Evolutionary conservation across 1,140 invertebrate genomes (phyloP).

Genomic region (Hermatobates lingyangjiaoensis): DNA sequence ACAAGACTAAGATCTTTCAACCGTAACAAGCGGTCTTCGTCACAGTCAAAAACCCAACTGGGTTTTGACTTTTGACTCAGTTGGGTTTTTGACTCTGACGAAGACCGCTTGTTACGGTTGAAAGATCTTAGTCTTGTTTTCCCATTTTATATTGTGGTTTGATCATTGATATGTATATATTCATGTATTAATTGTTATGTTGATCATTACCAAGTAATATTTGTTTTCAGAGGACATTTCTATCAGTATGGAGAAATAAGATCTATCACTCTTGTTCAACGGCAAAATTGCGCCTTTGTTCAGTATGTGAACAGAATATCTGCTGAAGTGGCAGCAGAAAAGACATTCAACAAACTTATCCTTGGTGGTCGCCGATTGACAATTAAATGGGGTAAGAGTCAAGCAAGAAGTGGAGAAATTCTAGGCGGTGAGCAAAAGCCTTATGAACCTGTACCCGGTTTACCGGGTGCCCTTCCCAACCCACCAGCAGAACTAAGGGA

Average conservation of each 20-base stretch:
- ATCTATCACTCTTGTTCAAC: constrained; percentile 71
- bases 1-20: too few relatives aligned
- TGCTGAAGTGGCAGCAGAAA: constrained; percentile 85
- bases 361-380: constrained; percentile 69
- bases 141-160: too few relatives aligned
- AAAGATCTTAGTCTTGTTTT: too few relatives aligned
- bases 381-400: constrained; percentile 92
- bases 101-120: too few relatives aligned
- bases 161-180: too few relatives aligned
- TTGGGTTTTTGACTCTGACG: too few relatives aligned
- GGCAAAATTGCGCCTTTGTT: constrained; percentile 95
- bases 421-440: constrained; percentile 22
- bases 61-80: too few relatives aligned
- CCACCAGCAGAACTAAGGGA: constrained; percentile 57
- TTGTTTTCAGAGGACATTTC: constrained; percentile 55
- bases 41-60: too few relatives aligned
- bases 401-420: constrained; percentile 32
- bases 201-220: too few relatives aligned
- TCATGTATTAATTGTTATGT: too few relatives aligned
- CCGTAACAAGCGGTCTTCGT: too few relatives aligned
- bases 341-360: constrained; percentile 90
- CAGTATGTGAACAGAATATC: constrained; percentile 79
- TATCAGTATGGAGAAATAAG: constrained; percentile 99
- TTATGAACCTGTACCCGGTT: constrained; percentile 71
- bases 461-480: constrained; percentile 57